These are phyloP conservation scores for Perizoma flavofasciatum DNA, from an alignment of 2,888 invertebrate genomes.

Conservation along the genomic window DNA sequence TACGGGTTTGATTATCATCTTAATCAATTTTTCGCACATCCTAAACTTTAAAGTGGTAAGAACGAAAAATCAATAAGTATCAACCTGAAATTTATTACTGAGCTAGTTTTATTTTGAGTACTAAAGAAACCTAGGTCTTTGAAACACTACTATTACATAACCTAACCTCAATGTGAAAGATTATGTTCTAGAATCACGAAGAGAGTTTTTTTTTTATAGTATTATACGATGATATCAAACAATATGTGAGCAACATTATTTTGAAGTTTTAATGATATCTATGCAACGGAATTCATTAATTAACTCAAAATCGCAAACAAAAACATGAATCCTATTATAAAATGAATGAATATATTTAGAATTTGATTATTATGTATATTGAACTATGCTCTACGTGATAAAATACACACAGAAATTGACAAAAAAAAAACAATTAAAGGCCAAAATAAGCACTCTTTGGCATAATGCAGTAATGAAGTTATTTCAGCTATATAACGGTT, in stretches of 20 bases:
- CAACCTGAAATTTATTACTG: too few species aligned
- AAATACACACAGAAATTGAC: conserved; percentile 19
- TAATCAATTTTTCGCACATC: too few species aligned
- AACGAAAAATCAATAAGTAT: too few species aligned
- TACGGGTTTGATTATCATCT: too few species aligned
- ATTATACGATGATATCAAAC: conserved; percentile 4
- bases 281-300: too few species aligned
- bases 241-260: conserved; percentile 11
- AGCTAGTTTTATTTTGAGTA: not conserved
- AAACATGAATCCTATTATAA: not conserved
- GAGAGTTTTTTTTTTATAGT: not conserved
- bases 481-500: conserved; percentile 16
- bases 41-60: too few species aligned
- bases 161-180: conserved; percentile 62
- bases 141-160: conserved; percentile 70
- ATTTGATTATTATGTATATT: too few species aligned
- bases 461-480: conserved; percentile 70
- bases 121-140: conserved; percentile 24
- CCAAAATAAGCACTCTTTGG: conserved; percentile 47
- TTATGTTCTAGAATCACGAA: conserved; percentile 56
- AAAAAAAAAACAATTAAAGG: conserved; percentile 27
- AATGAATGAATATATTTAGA: too few species aligned
- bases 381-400: not conserved
- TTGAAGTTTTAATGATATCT: too few species aligned
- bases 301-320: not conserved